Percentiles rank a stretch among this genome's conserved stretches.
Conservation (phyloP, 2,797 vertebrate genomes). For the Sebastes alutus region DNA sequence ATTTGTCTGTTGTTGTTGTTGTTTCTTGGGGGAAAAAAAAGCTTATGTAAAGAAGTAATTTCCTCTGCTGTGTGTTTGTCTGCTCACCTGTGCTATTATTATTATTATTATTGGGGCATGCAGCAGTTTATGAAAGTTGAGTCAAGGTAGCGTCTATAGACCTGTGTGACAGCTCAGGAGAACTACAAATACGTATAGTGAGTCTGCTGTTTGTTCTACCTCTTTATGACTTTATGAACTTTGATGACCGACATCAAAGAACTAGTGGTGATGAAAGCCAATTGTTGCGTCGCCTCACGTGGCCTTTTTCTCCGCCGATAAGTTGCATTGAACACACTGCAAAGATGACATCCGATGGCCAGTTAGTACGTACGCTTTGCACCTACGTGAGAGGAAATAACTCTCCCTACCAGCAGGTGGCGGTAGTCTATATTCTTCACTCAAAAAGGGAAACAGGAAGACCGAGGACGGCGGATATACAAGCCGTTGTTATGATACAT, state of each 20-base stretch:
- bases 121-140: not conserved
- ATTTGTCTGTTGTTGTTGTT: not conserved
- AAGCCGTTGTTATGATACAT: too few species aligned
- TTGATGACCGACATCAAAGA: too few species aligned
- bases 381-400: too few species aligned
- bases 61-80: not conserved
- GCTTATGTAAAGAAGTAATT: not conserved
- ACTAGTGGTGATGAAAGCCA: not conserved
- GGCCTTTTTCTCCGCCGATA: too few species aligned
- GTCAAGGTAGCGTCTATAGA: not conserved
- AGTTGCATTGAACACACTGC: too few species aligned
- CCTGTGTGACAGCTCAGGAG: not conserved
- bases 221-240: not conserved
- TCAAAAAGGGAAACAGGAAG: too few species aligned
- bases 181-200: not conserved
- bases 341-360: too few species aligned
- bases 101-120: not conserved
- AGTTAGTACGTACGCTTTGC: too few species aligned
- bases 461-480: too few species aligned
- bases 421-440: accelerated
- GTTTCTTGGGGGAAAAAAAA: not conserved
- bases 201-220: not conserved
- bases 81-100: not conserved
- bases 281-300: too few species aligned
- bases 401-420: too few species aligned